Conservation (phyloP, 2,888 invertebrate species). For the Nomada ferruginata region DNA sequence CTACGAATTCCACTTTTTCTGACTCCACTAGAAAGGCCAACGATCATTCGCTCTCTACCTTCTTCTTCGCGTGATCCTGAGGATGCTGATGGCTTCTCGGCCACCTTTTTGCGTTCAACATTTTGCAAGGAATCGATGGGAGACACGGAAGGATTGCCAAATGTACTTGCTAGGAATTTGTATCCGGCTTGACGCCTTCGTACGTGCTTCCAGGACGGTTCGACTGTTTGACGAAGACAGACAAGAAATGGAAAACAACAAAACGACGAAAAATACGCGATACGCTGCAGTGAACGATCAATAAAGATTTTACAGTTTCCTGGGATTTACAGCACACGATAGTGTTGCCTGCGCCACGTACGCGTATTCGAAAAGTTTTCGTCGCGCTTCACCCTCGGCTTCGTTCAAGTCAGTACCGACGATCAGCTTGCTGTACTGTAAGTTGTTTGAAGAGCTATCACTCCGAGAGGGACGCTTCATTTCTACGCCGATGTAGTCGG, state of each 20-base stretch:
- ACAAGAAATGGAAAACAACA: background rate
- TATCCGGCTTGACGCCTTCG: slow-evolving; percentile 8
- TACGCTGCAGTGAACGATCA: slow-evolving; percentile 44
- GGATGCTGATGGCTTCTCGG: background rate
- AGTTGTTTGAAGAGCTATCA: background rate
- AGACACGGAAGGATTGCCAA: background rate
- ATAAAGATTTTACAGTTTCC: slow-evolving; percentile 44
- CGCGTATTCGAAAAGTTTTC: background rate
- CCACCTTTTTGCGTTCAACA: background rate
- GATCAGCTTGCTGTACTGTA: background rate
- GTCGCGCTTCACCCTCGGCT: background rate
- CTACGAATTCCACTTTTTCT: slow-evolving; percentile 19
- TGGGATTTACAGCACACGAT: background rate
- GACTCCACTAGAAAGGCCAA: background rate
- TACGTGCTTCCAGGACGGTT: background rate
- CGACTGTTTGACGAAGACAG: background rate
- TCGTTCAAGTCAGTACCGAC: background rate
- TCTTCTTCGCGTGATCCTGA: background rate
- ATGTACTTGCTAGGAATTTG: slow-evolving; percentile 2
- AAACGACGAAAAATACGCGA: slow-evolving; percentile 35
- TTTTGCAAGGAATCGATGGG: background rate
- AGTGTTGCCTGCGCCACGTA: background rate
- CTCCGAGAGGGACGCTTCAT: background rate
- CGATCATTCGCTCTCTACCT: slow-evolving; percentile 14
- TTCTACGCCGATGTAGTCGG: background rate